Base-by-base conservation (phyloP, 2,888 invertebrate genomes). In the Drosophila paramelanica region DNA sequence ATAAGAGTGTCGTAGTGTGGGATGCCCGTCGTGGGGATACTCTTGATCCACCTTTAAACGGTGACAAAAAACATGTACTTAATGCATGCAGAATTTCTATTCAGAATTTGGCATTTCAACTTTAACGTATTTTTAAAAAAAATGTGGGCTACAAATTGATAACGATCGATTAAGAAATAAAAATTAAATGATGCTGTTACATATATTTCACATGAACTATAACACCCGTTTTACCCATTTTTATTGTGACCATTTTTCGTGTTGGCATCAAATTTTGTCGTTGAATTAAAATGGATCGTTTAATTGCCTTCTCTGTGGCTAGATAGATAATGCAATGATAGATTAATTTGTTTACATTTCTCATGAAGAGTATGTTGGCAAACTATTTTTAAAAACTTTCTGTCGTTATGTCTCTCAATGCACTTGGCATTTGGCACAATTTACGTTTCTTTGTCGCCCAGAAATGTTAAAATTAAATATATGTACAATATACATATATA, bases 401-500 rank as follows among this genome's bases (percentile, higher is more conserved):
- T 58, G 43, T 75, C 62, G 60, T 46, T 55, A 60, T 68, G 65
- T 71, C 68, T 76, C 66, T 58, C 41, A 70, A 71, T 81, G 85
- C 82, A 77, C 81, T 81, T 81, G 81, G 81, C 85, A 81, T 79
- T 81, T 81, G 81, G 82, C 85, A 81, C 77, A 79, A 62, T 77
- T 74, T 53, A 25, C 50, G 27, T 52, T 55, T 14, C 60, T 65
- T 60, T 60, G 59, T 65, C 52, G 52, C 46, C 58, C 23, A 39
- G 50, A 68, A 60, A 52, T 57, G 41, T 31, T 42, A 8, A 68
- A 56, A 59, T 64, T 31, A 17, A 43, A 51, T 47, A 38, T 27
- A 36, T 51, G 3, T 45, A 23, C 6, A 43, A 43, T 46, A 13
- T 31, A 31, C 50, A 36, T 4, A 50, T 43, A 53, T 70, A 50